Percentiles rank a stretch among this genome's conserved stretches.
phyloP scores from a whole-genome alignment of 2,113 vertebrate species.

The Hirundichthys speculiger region DNA sequence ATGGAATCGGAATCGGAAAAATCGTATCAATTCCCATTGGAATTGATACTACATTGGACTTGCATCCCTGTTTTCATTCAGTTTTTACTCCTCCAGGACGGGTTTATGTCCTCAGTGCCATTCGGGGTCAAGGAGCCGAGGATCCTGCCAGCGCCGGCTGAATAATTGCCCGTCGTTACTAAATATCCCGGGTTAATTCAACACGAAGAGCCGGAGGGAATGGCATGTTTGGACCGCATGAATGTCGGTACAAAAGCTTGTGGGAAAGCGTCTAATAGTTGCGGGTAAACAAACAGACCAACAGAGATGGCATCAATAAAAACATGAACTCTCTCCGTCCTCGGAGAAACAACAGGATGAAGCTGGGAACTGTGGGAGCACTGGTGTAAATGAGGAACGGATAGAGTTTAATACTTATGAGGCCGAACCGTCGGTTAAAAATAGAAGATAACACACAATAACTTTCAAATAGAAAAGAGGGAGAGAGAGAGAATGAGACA shows the following conservation, averaged over 20 bases:
- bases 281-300: not conserved
- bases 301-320: not conserved
- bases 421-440: slow-evolving; percentile 3
- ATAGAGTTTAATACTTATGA: not conserved
- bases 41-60: too few relatives aligned
- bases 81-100: too few relatives aligned
- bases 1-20: too few relatives aligned
- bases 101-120: too few relatives aligned
- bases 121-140: too few relatives aligned
- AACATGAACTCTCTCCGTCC: not conserved
- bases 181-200: too few relatives aligned
- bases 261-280: not conserved
- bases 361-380: not conserved
- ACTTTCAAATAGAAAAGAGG: slow-evolving; percentile 14
- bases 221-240: not conserved
- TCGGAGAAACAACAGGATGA: slow-evolving; percentile 4
- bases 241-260: too few relatives aligned
- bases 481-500: slow-evolving; percentile 14
- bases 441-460: slow-evolving; percentile 13
- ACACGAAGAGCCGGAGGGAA: not conserved
- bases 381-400: slow-evolving; percentile 4
- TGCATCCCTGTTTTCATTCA: too few relatives aligned
- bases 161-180: too few relatives aligned
- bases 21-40: too few relatives aligned
- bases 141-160: too few relatives aligned